These are phyloP conservation scores for Cirrhinus molitorella DNA, from an alignment of 2,797 vertebrate species.

Conservation along the genomic window DNA sequence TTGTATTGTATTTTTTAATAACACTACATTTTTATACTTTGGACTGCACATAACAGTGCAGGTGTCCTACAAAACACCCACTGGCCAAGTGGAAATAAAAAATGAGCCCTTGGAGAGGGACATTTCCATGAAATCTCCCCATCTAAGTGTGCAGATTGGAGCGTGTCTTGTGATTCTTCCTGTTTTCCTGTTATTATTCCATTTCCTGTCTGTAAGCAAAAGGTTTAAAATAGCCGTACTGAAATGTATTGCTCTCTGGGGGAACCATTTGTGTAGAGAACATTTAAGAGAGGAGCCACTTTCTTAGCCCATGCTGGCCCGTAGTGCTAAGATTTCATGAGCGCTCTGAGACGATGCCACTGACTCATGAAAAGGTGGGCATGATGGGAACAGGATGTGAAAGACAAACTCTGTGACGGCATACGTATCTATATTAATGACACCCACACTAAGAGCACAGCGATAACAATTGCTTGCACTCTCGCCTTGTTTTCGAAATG, in stretches of 20 bases:
- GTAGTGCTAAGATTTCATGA: conserved; percentile 67
- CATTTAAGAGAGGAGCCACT: conserved; percentile 71
- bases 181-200: conserved; percentile 78
- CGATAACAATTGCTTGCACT: conserved; percentile 19
- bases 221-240: conserved; percentile 77
- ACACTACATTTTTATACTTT: neutral
- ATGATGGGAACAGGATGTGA: conserved; percentile 22
- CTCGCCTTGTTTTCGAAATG: conserved; percentile 39
- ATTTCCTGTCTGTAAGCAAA: conserved; percentile 79
- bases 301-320: conserved; percentile 43
- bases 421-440: conserved; percentile 10
- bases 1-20: neutral
- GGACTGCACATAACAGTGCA: neutral
- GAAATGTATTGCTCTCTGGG: conserved; percentile 78
- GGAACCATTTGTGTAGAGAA: conserved; percentile 62
- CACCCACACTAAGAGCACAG: conserved; percentile 8
- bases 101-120: conserved; percentile 12
- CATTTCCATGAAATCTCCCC: conserved; percentile 48
- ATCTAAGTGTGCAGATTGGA: conserved; percentile 41
- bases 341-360: neutral
- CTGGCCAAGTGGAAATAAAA: conserved; percentile 25
- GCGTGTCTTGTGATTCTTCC: conserved; percentile 66
- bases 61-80: conserved; percentile 9
- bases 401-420: conserved; percentile 24
- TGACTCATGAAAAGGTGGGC: conserved; percentile 22